These are phyloP conservation scores for Stylophora pistillata DNA, from an alignment of 64 coral and sea anemone species.

Conservation along the genomic window DNA sequence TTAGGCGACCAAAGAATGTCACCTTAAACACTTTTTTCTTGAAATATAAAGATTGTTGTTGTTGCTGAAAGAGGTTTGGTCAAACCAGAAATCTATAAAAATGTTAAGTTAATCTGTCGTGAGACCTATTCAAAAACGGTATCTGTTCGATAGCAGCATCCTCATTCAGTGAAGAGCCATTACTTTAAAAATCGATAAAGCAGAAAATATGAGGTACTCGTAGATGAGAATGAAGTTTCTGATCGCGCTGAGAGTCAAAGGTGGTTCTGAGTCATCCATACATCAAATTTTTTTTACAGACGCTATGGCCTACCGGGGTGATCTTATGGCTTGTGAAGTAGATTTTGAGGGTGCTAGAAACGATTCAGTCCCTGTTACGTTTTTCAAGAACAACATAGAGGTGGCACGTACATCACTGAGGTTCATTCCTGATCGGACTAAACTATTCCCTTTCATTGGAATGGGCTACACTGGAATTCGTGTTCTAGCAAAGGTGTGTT, in stretches of 20 bases:
- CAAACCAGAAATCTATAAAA: too few relatives aligned
- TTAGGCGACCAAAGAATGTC: background rate
- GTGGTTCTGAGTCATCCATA: too few relatives aligned
- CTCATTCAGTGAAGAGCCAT: too few relatives aligned
- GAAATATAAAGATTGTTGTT: background rate
- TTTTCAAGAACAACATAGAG: conserved; percentile 11
- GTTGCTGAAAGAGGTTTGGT: background rate
- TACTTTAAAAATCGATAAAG: too few relatives aligned
- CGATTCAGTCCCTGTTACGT: background rate
- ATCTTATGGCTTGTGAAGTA: conserved; percentile 33
- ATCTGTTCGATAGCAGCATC: too few relatives aligned
- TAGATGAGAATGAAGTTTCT: too few relatives aligned
- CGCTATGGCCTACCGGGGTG: conserved; percentile 9
- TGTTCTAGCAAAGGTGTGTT: background rate
- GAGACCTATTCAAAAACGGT: too few relatives aligned
- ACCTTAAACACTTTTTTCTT: background rate
- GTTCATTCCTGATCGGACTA: background rate
- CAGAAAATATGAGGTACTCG: too few relatives aligned
- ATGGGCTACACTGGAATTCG: background rate
- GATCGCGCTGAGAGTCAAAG: too few relatives aligned
- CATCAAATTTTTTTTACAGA: background rate
- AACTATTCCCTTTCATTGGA: background rate
- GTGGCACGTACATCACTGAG: background rate
- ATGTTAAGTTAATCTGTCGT: too few relatives aligned
- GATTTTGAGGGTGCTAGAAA: background rate